Percentiles rank a stretch among this genome's conserved stretches.
These are phyloP conservation scores for Crossoptilon crossoptilon DNA, from an alignment of 2,797 vertebrate genomes.

Conservation along the genomic window DNA sequence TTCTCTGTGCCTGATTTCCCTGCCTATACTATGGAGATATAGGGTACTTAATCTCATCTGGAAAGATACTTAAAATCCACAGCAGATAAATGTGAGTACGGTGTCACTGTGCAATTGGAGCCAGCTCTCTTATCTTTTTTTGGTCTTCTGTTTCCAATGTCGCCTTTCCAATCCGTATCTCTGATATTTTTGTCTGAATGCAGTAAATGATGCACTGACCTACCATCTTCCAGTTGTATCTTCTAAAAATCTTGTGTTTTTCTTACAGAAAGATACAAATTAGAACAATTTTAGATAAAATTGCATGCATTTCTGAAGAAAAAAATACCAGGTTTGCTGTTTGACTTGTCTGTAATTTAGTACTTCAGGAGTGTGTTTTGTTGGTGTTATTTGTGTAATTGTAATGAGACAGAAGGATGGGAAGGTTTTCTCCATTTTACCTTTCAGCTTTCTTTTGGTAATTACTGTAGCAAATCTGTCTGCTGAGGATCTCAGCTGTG, in stretches of 20 bases:
- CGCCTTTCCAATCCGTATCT: neutral
- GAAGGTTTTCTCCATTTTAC: neutral
- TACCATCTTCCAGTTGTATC: neutral
- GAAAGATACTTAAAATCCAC: neutral
- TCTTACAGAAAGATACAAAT: conserved; percentile 8
- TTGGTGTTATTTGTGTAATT: neutral
- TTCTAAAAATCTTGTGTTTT: neutral
- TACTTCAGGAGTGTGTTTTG: neutral
- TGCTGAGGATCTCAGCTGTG: neutral
- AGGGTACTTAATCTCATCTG: neutral
- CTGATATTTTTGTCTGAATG: conserved; percentile 7
- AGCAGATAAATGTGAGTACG: neutral
- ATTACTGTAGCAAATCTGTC: neutral
- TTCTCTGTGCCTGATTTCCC: neutral
- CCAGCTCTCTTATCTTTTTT: neutral
- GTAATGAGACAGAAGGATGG: neutral
- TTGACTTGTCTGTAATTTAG: neutral
- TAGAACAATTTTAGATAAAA: neutral
- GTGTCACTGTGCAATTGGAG: neutral
- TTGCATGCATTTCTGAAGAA: fast-evolving
- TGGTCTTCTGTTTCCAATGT: neutral
- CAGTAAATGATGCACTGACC: neutral
- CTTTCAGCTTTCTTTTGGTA: conserved; percentile 22
- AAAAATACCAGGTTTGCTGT: neutral
- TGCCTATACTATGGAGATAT: neutral